phyloP scores from a whole-genome alignment of 1,140 invertebrate species.

The Drosophila subpulchrella region DNA sequence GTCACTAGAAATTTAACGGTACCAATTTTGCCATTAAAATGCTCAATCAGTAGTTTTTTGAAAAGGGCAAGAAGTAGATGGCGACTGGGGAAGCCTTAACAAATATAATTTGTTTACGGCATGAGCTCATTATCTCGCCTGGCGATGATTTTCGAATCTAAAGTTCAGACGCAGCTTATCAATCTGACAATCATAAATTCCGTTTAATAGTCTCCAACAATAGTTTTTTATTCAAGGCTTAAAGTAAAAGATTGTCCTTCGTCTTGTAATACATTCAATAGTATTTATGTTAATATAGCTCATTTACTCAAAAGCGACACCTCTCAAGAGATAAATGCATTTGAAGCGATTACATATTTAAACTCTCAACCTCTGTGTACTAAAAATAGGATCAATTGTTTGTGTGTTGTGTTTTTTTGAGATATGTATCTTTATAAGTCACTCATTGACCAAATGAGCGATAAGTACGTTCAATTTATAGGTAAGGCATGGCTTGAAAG shows the following conservation, averaged over 20 bases:
- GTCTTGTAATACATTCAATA: no score
- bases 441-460: no score
- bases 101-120: conserved; percentile 16
- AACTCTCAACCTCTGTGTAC: no score
- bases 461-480: no score
- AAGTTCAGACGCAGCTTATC: conserved; percentile 13
- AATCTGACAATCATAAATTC: background rate
- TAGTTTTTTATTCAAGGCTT: background rate
- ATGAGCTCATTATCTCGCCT: conserved; percentile 22
- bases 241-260: background rate
- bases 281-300: no score
- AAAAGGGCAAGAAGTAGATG: background rate
- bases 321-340: no score
- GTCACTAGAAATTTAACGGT: background rate
- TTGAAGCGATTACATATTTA: no score
- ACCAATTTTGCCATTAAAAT: background rate
- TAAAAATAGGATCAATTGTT: no score
- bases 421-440: no score
- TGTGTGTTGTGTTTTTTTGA: no score
- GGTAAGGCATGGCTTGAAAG: no score
- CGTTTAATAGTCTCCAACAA: background rate
- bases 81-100: conserved; percentile 20
- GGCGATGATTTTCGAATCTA: conserved; percentile 9
- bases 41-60: background rate
- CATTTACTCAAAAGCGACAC: no score